A percentile compares a stretch with the other conserved stretches of the same genome.
These are phyloP conservation scores for Chiroxiphia lanceolata DNA, from an alignment of 2,797 vertebrate genomes.

Conservation along the genomic window DNA sequence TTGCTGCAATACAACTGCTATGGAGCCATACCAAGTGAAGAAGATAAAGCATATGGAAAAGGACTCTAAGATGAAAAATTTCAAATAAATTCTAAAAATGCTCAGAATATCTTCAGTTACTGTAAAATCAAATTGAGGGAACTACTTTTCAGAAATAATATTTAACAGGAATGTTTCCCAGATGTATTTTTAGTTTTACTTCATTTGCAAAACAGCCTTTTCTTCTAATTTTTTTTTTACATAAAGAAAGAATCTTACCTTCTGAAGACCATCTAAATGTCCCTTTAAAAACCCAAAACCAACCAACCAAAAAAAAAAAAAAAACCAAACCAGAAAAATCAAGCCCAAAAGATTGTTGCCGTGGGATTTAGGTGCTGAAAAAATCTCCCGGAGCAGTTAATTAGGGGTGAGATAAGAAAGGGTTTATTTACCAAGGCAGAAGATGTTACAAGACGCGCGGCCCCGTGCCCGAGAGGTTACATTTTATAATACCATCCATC, in stretches of 20 bases:
- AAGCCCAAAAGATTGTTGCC: background rate
- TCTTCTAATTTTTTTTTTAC: background rate
- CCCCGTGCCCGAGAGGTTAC: too few species aligned
- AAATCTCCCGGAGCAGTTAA: too few species aligned
- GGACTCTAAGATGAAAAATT: background rate
- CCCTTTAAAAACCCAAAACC: background rate
- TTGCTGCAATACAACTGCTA: background rate
- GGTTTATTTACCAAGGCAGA: too few species aligned
- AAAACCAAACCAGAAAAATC: background rate
- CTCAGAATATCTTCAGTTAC: background rate
- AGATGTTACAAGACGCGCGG: too few species aligned
- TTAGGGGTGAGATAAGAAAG: too few species aligned
- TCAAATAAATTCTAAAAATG: background rate
- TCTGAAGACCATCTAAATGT: background rate
- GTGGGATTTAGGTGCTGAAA: too few species aligned
- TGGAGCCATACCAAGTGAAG: background rate
- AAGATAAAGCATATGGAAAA: background rate
- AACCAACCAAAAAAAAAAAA: background rate
- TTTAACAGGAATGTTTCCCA: background rate
- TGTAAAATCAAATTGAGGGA: background rate
- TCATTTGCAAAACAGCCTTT: background rate
- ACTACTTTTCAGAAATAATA: background rate
- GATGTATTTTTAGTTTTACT: background rate
- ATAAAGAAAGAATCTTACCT: background rate
- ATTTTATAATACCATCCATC: too few species aligned